Percentiles rank a stretch among this genome's conserved stretches.
phyloP scores from a whole-genome alignment of 1,140 invertebrate species.

The Monochamus saltuarius region DNA sequence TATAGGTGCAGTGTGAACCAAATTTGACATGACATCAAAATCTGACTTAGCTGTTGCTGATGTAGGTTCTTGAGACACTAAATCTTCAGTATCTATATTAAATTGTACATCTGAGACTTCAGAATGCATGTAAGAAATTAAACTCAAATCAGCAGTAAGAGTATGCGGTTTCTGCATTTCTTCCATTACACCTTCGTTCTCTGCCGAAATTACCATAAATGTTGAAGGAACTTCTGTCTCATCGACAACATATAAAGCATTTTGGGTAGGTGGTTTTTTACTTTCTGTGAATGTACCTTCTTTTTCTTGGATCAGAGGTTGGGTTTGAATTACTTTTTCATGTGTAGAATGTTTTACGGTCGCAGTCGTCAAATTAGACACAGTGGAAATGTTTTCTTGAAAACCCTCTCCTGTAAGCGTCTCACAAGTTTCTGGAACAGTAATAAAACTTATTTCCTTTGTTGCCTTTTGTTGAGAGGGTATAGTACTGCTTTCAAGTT shows the following conservation, averaged over 20 bases:
- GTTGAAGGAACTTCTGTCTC: constrained; percentile 45
- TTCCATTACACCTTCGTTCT: constrained; percentile 49
- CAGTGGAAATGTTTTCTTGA: constrained; percentile 33
- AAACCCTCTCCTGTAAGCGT: constrained; percentile 36
- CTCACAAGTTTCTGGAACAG: constrained; percentile 44
- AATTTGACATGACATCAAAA: constrained; percentile 32
- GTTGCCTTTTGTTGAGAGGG: constrained; percentile 41
- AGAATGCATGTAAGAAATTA: constrained; percentile 45
- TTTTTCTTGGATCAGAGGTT: constrained; percentile 47
- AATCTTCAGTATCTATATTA: constrained; percentile 28
- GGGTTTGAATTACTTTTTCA: constrained; percentile 41
- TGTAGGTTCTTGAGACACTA: constrained; percentile 28
- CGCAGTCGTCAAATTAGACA: constrained; percentile 31
- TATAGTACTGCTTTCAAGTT: constrained; percentile 32
- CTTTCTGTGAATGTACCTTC: constrained; percentile 40
- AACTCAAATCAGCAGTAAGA: constrained; percentile 39
- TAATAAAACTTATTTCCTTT: constrained; percentile 39
- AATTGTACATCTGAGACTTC: constrained; percentile 52
- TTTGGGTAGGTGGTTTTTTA: constrained; percentile 31
- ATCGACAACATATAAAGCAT: constrained; percentile 44
- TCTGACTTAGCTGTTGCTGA: constrained; percentile 33
- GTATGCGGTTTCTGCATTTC: constrained; percentile 40
- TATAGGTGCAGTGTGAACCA: constrained; percentile 34
- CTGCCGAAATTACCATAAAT: constrained; percentile 43
- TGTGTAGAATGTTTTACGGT: constrained; percentile 36